Conservation (phyloP, 2,113 vertebrate species). For the Odocoileus hemionus region DNA sequence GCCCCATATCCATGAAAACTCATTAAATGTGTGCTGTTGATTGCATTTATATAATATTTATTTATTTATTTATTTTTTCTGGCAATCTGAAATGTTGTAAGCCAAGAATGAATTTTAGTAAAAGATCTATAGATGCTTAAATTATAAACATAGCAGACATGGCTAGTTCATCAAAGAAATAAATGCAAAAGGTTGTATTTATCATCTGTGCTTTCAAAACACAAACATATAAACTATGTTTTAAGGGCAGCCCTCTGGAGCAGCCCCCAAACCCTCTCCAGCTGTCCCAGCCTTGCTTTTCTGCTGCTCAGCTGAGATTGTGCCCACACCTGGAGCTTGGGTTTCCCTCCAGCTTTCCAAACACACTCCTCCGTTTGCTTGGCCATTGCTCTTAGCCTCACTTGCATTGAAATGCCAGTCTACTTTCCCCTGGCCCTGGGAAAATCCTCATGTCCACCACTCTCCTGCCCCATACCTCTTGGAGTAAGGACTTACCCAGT, state of each 20-base stretch:
- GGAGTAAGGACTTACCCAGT: neutral
- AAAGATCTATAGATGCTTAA: neutral
- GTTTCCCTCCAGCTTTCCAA: neutral
- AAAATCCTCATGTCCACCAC: neutral
- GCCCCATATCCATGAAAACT: neutral
- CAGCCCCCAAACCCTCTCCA: neutral
- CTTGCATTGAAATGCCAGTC: neutral
- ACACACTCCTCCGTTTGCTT: rapidly evolving
- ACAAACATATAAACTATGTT: neutral
- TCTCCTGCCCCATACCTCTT: neutral
- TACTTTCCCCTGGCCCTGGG: neutral
- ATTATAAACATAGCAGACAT: neutral
- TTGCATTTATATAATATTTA: too few relatives aligned
- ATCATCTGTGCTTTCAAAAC: neutral
- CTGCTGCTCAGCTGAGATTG: neutral
- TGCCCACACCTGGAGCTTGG: neutral
- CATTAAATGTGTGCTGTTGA: neutral
- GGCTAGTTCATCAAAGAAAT: neutral
- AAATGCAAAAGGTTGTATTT: neutral
- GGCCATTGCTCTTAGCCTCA: neutral
- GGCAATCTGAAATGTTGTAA: neutral
- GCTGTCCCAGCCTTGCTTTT: neutral
- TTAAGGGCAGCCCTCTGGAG: neutral
- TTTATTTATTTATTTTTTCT: too few relatives aligned
- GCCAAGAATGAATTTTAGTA: neutral